Base-by-base conservation (phyloP, 2,888 invertebrate genomes). In the Trissolcus japonicus region DNA sequence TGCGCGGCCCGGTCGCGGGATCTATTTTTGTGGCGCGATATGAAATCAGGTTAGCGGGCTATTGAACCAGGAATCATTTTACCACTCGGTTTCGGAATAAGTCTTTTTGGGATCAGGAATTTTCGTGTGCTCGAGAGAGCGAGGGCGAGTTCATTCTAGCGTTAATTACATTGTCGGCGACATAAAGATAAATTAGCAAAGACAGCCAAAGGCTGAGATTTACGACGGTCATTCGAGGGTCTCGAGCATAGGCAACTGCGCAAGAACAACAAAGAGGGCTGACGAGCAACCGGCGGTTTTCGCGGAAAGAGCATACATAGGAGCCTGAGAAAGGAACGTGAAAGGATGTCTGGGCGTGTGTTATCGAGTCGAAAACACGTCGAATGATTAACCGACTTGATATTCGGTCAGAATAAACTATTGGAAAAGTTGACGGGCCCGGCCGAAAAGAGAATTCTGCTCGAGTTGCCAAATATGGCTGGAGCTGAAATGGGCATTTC, bases 101-200 rank as follows among this genome's bases (percentile, higher is more conserved):
- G 35, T 35, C 35, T 35, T 35, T n/a, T 35, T 9, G 41, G 50
- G 16, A 57, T 40, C 6, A 65, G 13, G 65, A 63, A 63, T 59
- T 63, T n/a, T 51, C 19, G 56, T 71, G 43, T 65, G 40, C 6
- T 4, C 53, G 7, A 54, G 7, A 29, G 29, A 7, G 29, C 46
- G 46, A 46, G 46, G 21, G 17, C 25, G 53, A 63, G 19, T 59
- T 55, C 41, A 48, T 53, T 57, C 43, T 25, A 13, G 55, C 54
- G 60, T 71, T 76, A 76, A 76, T 76, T 60, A 71, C 60, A 76
- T 71, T 66, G 76, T 76, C 71, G 76, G 71, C 71, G 71, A 71
- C 63, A 48, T 63, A 56, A 63, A 68, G 74, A 71, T 66, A 71
- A 76, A 76, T 71, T 71, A 76, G 60, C 71, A 51, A 66, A 57